Evolutionary conservation across 1,140 invertebrate genomes (phyloP), one percentile per base, ranked within the genome.

Genomic region (Acyrthosiphon pisum): DNA sequence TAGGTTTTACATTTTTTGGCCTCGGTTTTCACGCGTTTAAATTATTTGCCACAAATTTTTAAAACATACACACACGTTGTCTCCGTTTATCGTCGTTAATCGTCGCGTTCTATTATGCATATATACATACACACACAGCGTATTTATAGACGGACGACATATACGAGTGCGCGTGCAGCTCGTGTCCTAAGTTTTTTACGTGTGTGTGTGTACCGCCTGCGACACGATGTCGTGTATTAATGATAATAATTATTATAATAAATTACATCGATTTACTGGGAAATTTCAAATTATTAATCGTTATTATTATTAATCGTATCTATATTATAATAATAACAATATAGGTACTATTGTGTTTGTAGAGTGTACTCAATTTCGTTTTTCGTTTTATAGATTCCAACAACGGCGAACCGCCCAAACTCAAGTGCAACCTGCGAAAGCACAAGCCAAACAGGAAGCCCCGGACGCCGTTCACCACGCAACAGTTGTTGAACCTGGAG

Each of bases 361-460:
- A 30, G 60, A 14, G 60, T 68, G 60, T 76, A 35, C n/a, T 76
- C 30, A 76, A 30, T 91, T 76, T 18, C 37, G 68, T 94, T 91
- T 93, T 91, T 90, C 1, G 41, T 44, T 9, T 94, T 94, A 83
- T 93, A 94, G 94, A 94, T 94, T 95, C 94, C 81, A 94, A 94
- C 94, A 96, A 97, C 94, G 96, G 96, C 6, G 97, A 98, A 94
- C 96, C 97, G 22, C 97, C 97, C 2, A 98, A 98, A 95, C 96
- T 98, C 88, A 99, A 99, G 95, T 99, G 98, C 95, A 98, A 99
- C 95, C 96, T 99, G 91, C 96, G 98, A 94, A 99, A 99, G 94
- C 97, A 98, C 96, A 99, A 99, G 95, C 98, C 98, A 44, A 99
- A 99, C 95, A 96, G 99, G 93, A 99, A 99, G 95, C 99, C 99